Evolutionary conservation across 2,797 vertebrate genomes (phyloP).

Genomic region (Paramormyrops hopkinsi): DNA sequence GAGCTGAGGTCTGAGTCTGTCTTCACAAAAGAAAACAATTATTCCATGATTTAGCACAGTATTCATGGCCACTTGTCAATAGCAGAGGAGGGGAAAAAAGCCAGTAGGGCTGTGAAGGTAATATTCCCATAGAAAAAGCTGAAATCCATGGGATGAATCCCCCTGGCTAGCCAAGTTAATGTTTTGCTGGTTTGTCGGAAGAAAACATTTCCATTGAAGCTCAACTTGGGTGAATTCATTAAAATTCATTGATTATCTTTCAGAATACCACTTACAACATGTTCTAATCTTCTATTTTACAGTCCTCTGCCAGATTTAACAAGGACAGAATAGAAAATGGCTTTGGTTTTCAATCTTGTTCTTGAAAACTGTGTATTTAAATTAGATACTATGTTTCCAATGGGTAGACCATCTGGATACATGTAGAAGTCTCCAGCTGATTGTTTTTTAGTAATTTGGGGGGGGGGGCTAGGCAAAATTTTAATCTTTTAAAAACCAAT

Average conservation of each 20-base stretch:
- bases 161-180: background rate
- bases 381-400: background rate
- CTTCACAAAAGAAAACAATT: background rate
- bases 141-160: background rate
- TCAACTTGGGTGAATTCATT: background rate
- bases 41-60: constrained; percentile 2
- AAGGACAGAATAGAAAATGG: background rate
- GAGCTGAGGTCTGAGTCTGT: too few species aligned
- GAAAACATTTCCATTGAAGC: background rate
- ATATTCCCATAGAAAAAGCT: background rate
- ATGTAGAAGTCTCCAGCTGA: background rate
- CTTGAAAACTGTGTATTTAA: background rate
- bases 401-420: background rate
- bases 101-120: background rate
- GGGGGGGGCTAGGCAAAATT: too few species aligned
- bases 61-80: background rate
- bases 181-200: background rate
- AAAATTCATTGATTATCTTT: background rate
- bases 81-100: background rate
- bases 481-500: background rate
- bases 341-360: background rate
- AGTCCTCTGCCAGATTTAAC: background rate
- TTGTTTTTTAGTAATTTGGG: background rate
- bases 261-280: background rate
- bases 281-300: background rate